These are phyloP conservation scores for Menidia menidia DNA, from an alignment of 2,797 vertebrate genomes.

Conservation along the genomic window DNA sequence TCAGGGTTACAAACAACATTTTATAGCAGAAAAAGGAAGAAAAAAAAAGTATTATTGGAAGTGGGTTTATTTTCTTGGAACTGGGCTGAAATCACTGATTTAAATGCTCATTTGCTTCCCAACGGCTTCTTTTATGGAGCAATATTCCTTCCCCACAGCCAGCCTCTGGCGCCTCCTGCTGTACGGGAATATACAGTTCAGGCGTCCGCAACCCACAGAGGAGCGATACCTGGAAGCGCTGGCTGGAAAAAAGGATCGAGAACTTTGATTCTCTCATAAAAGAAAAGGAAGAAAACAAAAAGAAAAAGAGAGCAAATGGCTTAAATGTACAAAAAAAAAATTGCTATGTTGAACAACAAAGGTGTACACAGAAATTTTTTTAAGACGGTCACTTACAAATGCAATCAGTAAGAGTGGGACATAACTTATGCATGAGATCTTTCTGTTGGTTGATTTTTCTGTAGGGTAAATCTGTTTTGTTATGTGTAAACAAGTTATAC, in stretches of 20 bases:
- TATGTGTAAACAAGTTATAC: conserved; percentile 76
- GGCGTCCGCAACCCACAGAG: conserved; percentile 60
- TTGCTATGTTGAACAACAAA: conserved; percentile 68
- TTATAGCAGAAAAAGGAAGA: conserved; percentile 63
- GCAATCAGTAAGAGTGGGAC: conserved; percentile 77
- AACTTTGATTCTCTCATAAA: conserved; percentile 39
- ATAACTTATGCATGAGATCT: conserved; percentile 83
- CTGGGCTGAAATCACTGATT: conserved; percentile 73
- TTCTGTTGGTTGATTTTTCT: conserved; percentile 72
- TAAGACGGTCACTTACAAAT: conserved; percentile 69
- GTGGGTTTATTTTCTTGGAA: conserved; percentile 66
- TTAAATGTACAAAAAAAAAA: conserved; percentile 75
- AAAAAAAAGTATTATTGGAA: conserved; percentile 54
- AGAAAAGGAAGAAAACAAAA: conserved; percentile 66
- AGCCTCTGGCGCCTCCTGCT: conserved; percentile 74
- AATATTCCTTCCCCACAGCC: conserved; percentile 56
- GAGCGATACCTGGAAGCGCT: conserved; percentile 73
- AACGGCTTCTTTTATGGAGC: conserved; percentile 69
- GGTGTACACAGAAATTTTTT: conserved; percentile 53
- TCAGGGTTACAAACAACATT: conserved; percentile 63
- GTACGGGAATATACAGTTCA: conserved; percentile 68
- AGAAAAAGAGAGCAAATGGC: conserved; percentile 58
- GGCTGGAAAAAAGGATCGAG: conserved; percentile 56
- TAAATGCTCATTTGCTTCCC: conserved; percentile 67
- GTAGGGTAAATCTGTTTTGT: conserved; percentile 74